phyloP scores from a whole-genome alignment of 2,113 vertebrate genomes.

The Corvus hawaiiensis region DNA sequence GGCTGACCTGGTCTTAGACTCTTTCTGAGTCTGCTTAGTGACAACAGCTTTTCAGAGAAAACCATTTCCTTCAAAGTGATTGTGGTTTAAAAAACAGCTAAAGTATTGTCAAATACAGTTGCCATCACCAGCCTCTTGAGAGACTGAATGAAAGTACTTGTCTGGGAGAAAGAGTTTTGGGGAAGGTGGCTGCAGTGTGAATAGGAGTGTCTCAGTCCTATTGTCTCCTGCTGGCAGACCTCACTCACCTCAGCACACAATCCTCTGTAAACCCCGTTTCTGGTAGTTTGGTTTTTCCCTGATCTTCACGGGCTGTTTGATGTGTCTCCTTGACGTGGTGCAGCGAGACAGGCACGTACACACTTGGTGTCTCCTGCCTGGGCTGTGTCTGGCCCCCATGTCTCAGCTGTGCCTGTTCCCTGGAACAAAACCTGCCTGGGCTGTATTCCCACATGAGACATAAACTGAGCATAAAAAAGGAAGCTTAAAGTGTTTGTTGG shows the following conservation, averaged over 20 bases:
- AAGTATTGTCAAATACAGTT: not conserved
- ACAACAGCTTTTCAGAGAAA: not conserved
- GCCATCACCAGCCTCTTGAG: not conserved
- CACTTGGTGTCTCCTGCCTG: not conserved
- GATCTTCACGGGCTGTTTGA: not conserved
- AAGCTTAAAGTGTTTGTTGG: not conserved
- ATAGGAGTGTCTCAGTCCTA: not conserved
- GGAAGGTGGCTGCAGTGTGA: not conserved
- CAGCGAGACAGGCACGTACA: not conserved
- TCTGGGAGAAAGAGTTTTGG: not conserved
- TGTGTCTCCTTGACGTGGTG: not conserved
- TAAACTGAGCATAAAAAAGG: not conserved
- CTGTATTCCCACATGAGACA: not conserved
- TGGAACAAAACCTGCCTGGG: not conserved
- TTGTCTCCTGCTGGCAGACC: not conserved
- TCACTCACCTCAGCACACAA: not conserved
- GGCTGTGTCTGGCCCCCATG: not conserved
- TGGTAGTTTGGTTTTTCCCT: not conserved
- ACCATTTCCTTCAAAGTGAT: not conserved
- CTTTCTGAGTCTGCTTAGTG: not conserved
- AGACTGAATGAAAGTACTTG: not conserved
- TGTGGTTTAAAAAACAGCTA: not conserved
- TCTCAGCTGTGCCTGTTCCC: not conserved
- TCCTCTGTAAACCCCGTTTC: not conserved
- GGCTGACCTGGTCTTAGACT: not conserved